A percentile compares a stretch with the other conserved stretches of the same genome.
These are phyloP conservation scores for Porites australiensis DNA, from an alignment of 64 coral and sea anemone species.

Conservation along the genomic window DNA sequence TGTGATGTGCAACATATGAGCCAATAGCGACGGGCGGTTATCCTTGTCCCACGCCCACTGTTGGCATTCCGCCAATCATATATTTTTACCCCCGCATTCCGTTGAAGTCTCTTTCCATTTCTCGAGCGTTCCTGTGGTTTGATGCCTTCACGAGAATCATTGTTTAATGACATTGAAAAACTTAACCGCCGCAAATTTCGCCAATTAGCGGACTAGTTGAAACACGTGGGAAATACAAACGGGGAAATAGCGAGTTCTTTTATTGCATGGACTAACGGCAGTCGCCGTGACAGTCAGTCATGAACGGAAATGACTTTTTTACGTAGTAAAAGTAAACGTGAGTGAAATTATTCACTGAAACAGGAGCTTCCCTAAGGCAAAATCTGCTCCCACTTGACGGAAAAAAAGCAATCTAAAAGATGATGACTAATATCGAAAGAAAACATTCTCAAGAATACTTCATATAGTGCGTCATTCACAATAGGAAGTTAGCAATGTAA, in stretches of 20 bases:
- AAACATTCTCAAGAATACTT: constrained; percentile 22
- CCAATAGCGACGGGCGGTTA: constrained; percentile 62
- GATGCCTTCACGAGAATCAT: constrained; percentile 85
- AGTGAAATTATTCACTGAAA: constrained; percentile 30
- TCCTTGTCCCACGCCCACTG: constrained; percentile 46
- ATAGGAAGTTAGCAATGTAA: constrained; percentile 30
- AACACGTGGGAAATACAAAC: constrained; percentile 85
- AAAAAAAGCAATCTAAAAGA: background rate
- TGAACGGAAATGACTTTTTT: background rate
- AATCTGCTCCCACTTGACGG: constrained; percentile 37
- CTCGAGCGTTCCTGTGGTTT: constrained; percentile 93
- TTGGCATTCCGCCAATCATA: constrained; percentile 85
- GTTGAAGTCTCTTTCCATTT: constrained; percentile 77
- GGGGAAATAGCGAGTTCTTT: constrained; percentile 3
- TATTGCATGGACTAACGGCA: constrained; percentile 26
- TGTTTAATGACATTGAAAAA: constrained; percentile 86
- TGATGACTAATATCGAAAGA: constrained; percentile 36
- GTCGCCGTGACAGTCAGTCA: background rate
- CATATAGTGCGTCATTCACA: constrained; percentile 12
- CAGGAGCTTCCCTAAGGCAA: constrained; percentile 37
- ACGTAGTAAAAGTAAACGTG: background rate
- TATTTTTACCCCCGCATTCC: constrained; percentile 74
- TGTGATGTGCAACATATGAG: constrained; percentile 85
- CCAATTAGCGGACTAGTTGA: constrained; percentile 75
- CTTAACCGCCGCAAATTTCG: constrained; percentile 74